These are phyloP conservation scores for Poecile atricapillus DNA, from an alignment of 2,113 vertebrate species.

Conservation along the genomic window DNA sequence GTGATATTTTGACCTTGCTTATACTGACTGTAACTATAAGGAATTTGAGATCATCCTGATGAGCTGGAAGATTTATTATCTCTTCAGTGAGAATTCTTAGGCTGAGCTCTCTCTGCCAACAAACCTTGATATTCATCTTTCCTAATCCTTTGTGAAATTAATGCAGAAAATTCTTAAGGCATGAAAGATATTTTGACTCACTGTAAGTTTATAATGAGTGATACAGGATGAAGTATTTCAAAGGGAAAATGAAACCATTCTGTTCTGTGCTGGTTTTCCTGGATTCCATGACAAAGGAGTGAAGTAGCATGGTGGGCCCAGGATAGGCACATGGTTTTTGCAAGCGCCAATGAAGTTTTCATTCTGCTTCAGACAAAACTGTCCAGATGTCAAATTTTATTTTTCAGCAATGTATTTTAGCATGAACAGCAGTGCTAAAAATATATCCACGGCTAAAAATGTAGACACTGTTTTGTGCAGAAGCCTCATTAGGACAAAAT, in stretches of 20 bases:
- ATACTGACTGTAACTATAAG: neutral
- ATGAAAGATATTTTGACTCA: neutral
- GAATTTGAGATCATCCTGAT: neutral
- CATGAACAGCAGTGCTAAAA: neutral
- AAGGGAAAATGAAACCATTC: neutral
- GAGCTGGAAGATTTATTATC: neutral
- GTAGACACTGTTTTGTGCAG: accelerated
- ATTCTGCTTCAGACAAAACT: neutral
- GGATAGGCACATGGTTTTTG: neutral
- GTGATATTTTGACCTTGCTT: neutral
- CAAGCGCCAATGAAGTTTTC: neutral
- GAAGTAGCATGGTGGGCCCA: neutral
- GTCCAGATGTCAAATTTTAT: neutral
- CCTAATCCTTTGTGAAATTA: neutral
- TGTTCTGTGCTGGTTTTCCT: neutral
- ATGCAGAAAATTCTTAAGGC: neutral
- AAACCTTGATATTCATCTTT: neutral
- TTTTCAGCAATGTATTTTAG: neutral
- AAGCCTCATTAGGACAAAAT: neutral
- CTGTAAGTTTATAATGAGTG: neutral
- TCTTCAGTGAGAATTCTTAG: neutral
- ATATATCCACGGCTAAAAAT: neutral
- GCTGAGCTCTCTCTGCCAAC: neutral
- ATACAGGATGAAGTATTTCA: neutral
- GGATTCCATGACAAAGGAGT: neutral